A percentile compares a stretch with the other conserved stretches of the same genome.
Conservation (phyloP, 2,797 vertebrate genomes). For the Odontamblyopus rebecca region DNA sequence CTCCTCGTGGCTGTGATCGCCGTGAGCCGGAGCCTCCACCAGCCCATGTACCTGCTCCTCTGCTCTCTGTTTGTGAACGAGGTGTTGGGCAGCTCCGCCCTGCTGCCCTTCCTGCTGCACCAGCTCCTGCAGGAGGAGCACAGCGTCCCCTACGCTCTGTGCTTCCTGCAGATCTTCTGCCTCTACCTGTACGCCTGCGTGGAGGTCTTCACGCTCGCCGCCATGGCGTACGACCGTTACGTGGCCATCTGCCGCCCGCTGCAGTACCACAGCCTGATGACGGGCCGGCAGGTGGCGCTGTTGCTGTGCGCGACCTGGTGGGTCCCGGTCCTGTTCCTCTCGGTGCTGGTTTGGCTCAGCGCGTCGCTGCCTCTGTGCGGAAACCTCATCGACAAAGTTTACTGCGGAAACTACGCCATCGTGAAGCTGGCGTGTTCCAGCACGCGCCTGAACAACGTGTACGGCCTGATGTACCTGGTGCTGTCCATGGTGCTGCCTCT, state of each 20-base stretch:
- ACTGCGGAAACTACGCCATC: slow-evolving; percentile 1
- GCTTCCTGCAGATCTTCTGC: neutral
- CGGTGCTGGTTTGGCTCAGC: neutral
- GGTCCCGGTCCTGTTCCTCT: neutral
- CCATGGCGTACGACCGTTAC: slow-evolving; percentile 6
- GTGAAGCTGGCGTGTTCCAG: neutral
- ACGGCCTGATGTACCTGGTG: neutral
- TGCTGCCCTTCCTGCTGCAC: neutral
- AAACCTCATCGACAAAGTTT: neutral
- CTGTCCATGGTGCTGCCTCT: neutral
- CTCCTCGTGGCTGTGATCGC: slow-evolving; percentile 56
- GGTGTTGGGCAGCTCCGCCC: slow-evolving; percentile 53
- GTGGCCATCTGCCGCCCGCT: neutral
- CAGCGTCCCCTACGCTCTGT: neutral
- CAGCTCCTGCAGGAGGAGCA: neutral
- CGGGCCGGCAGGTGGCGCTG: neutral
- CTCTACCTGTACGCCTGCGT: slow-evolving; percentile 1
- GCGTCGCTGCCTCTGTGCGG: neutral
- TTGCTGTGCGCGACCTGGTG: neutral
- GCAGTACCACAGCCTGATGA: slow-evolving; percentile 1
- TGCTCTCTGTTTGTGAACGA: slow-evolving; percentile 79
- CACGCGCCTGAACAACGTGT: neutral
- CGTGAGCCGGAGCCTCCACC: slow-evolving; percentile 64
- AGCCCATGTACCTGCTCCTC: slow-evolving; percentile 83
- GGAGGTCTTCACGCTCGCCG: neutral